phyloP scores from a whole-genome alignment of 2,888 invertebrate species.

The Trissolcus brochymenae region DNA sequence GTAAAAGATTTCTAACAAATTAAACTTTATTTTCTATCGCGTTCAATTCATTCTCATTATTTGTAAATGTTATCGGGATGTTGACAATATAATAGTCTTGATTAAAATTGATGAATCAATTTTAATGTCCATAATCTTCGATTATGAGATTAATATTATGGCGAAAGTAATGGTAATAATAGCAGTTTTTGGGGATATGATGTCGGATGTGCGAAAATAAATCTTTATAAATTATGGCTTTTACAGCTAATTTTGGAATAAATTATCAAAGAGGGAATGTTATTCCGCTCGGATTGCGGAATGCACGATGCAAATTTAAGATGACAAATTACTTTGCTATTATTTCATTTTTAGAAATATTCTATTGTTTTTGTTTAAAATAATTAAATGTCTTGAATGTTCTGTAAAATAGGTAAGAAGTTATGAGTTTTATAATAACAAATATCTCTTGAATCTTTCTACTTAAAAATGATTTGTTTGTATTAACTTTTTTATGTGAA shows the following conservation, averaged over 20 bases:
- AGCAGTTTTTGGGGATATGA: neutral
- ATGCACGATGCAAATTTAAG: constrained; percentile 5
- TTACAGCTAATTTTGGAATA: constrained; percentile 6
- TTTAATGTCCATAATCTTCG: neutral
- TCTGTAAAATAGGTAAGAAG: neutral
- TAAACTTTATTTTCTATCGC: too few relatives aligned
- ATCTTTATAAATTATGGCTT: constrained; percentile 1
- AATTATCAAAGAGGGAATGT: constrained; percentile 7
- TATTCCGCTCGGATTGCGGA: constrained; percentile 5
- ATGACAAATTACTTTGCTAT: constrained; percentile 1
- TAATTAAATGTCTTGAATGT: neutral
- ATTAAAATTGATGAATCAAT: too few relatives aligned
- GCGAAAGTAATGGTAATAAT: constrained; percentile 1
- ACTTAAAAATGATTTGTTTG: neutral
- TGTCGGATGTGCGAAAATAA: neutral
- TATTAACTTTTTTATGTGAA: neutral
- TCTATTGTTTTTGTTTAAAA: neutral
- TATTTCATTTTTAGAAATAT: constrained; percentile 2
- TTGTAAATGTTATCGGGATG: too few relatives aligned
- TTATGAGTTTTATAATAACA: neutral
- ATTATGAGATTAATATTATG: constrained; percentile 1
- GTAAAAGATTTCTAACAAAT: too few relatives aligned
- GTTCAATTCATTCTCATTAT: too few relatives aligned
- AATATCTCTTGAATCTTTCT: neutral
- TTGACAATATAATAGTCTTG: too few relatives aligned